Evolutionary conservation across 2,113 vertebrate species (phyloP), one percentile per base, ranked within the genome.

Genomic region (Arenaria interpres): DNA sequence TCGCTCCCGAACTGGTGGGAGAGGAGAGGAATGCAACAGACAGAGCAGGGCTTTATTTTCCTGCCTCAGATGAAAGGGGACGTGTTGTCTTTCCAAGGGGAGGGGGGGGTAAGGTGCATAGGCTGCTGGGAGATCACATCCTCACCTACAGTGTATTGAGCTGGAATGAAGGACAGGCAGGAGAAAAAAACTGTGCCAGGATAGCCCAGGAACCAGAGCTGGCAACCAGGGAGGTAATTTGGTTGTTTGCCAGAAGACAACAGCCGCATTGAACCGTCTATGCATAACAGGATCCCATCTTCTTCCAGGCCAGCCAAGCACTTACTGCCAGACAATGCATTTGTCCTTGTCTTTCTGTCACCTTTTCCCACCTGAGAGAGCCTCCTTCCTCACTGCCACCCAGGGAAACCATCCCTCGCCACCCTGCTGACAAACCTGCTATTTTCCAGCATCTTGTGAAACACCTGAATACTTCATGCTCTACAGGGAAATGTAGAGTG

Each of bases 11-110:
- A 95, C 89, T 89, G 92, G 39, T 93, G 71, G 81, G 94, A 93
- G 59, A 92, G 83, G 88, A 96, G 85, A 97, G 85, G 93, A 97
- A 97, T 98, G 93, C 89, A 90, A 79, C 45, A 60, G 76, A 74
- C 82, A 82, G 60, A 85, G 84, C 32, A 75, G 71, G 77, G 46
- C 41, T 81, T 71, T 78, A 48, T 60, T 41, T 89, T 85, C 89
- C 91, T 81, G 83, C 72, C 53, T 88, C 73, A 50, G 69, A 76
- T 0, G 2, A 95, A 93, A 64, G 51, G 73, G 82, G 71, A 88
- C 9, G 30, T 59, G 63, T 78, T 72, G 66, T 92, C 56, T 96
- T 94, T 86, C 50, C 77, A 80, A 86, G n/a, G 64, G 75, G 90
- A 88, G 88, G 35, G 3, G n/a, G 56, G 19, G 41, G 5, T 88